Percentiles rank a stretch among this genome's conserved stretches.
These are phyloP conservation scores for Rhizomys pruinosus DNA, from an alignment of 2,113 vertebrate genomes.

Conservation along the genomic window DNA sequence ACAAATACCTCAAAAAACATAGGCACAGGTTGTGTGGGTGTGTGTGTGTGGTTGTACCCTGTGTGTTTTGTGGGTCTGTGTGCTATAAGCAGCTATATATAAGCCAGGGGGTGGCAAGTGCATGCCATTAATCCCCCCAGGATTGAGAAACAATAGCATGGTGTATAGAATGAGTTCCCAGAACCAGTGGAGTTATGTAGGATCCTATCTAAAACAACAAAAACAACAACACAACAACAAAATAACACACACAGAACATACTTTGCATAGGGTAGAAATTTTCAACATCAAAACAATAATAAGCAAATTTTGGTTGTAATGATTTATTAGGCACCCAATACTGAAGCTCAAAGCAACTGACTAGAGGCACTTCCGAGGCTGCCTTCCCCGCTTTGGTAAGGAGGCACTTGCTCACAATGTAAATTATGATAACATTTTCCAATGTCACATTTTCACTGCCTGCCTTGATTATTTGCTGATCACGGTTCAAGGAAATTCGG, in stretches of 20 bases:
- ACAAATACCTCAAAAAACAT: background rate
- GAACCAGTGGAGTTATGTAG: too few relatives aligned
- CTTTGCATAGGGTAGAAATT: background rate
- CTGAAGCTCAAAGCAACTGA: background rate
- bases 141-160: too few relatives aligned
- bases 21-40: too few relatives aligned
- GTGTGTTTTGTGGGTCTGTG: too few relatives aligned
- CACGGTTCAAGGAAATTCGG: background rate
- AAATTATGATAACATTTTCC: accelerated
- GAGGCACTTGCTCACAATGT: background rate
- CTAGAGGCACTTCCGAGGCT: background rate
- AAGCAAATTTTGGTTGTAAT: background rate
- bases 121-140: too few relatives aligned
- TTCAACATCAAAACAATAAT: background rate
- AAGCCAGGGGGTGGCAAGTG: too few relatives aligned
- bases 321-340: background rate
- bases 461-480: background rate
- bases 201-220: too few relatives aligned
- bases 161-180: too few relatives aligned
- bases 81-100: too few relatives aligned
- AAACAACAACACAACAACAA: too few relatives aligned
- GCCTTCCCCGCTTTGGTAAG: background rate
- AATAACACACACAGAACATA: background rate
- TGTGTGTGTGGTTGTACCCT: too few relatives aligned
- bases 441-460: accelerated